Evolutionary conservation across 2,797 vertebrate genomes (phyloP).

Genomic region (Mormyrus proboscirostris): DNA sequence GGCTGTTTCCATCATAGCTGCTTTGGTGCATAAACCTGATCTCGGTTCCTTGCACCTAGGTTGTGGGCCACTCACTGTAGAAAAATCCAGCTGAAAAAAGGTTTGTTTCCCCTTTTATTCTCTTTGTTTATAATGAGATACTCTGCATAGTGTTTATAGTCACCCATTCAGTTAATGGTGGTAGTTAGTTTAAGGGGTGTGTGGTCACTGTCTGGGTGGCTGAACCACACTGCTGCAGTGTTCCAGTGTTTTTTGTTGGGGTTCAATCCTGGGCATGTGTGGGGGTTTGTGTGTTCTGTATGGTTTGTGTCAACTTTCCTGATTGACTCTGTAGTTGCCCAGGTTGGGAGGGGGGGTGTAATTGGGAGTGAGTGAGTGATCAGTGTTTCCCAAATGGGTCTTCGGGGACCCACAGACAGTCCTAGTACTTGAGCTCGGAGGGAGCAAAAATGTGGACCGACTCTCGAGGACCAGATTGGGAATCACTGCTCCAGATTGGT

Average conservation of each 20-base stretch:
- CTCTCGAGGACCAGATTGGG: neutral
- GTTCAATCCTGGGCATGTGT: neutral
- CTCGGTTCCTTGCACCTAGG: slow-evolving; percentile 52
- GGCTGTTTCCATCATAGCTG: neutral
- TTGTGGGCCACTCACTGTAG: slow-evolving; percentile 98
- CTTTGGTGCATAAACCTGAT: neutral
- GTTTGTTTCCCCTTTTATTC: slow-evolving; percentile 55
- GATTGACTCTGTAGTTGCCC: neutral
- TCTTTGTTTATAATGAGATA: neutral
- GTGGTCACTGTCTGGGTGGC: neutral
- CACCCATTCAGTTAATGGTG: neutral
- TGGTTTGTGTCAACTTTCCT: neutral
- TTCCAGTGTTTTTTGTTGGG: neutral
- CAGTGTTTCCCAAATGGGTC: neutral
- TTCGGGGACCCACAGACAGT: neutral
- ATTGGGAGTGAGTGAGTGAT: neutral
- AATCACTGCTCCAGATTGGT: neutral
- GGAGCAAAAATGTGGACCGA: neutral
- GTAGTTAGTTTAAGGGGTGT: neutral
- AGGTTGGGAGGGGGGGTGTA: neutral
- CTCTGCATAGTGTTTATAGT: neutral
- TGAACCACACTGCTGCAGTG: neutral
- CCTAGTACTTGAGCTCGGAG: neutral
- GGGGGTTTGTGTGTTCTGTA: neutral
- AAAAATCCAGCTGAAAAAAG: slow-evolving; percentile 99